Evolutionary conservation across 1,140 invertebrate genomes (phyloP).

Genomic region (Panagrolaimus sp.): DNA sequence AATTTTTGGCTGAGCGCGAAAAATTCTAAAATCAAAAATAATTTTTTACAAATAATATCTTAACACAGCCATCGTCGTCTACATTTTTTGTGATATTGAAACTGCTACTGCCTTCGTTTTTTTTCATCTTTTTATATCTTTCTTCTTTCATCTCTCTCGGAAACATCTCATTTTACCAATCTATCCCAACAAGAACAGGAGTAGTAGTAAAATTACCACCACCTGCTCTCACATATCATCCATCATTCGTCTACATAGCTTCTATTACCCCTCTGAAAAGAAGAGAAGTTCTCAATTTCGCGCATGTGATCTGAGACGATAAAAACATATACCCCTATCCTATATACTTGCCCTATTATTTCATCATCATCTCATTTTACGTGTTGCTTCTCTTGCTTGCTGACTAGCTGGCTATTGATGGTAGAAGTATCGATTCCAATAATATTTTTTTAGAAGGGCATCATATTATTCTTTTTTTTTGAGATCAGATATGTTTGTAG

Average conservation of each 20-base stretch:
- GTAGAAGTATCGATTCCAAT: constrained; percentile 13
- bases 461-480: not conserved
- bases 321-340: not conserved
- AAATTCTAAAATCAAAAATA: too few relatives aligned
- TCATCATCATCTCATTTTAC: constrained; percentile 2
- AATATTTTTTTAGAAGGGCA: not conserved
- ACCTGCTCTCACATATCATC: not conserved
- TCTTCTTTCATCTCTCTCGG: too few relatives aligned
- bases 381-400: not conserved
- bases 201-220: not conserved
- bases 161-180: too few relatives aligned
- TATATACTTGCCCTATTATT: too few relatives aligned
- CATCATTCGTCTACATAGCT: not conserved
- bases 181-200: too few relatives aligned
- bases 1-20: too few relatives aligned
- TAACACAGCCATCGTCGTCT: too few relatives aligned
- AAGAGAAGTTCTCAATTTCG: constrained; percentile 13
- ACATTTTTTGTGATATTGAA: too few relatives aligned
- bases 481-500: not conserved
- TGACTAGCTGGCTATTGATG: too few relatives aligned
- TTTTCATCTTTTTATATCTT: too few relatives aligned
- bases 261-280: not conserved
- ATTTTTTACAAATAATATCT: too few relatives aligned
- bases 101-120: too few relatives aligned
- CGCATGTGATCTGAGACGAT: constrained; percentile 8